Evolutionary conservation across 1,140 invertebrate genomes (phyloP).

Genomic region (Magallana gigas): DNA sequence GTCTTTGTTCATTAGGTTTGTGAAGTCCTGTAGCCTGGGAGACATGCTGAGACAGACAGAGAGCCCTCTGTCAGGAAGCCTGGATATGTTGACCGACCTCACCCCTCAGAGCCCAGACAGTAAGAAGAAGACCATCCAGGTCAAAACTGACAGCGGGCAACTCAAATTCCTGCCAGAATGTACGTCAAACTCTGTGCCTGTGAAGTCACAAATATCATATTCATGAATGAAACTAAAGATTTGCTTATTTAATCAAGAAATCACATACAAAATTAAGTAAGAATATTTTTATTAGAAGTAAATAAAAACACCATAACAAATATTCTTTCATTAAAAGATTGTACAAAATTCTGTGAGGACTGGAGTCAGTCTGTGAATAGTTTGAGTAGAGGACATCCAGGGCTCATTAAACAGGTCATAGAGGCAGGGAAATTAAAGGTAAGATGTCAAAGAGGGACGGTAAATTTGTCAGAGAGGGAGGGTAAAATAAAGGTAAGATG

Average conservation of each 20-base stretch:
- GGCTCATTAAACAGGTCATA: conserved; percentile 51
- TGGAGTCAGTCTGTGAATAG: conserved; percentile 49
- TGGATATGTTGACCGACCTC: conserved; percentile 47
- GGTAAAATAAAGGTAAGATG: background rate
- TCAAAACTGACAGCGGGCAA: background rate
- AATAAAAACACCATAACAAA: no score
- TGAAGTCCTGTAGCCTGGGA: conserved; percentile 33
- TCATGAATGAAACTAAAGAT: no score
- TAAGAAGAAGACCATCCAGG: conserved; percentile 10
- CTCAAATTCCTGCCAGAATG: conserved; percentile 31
- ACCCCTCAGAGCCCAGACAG: background rate
- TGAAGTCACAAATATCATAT: background rate
- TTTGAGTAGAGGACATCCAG: conserved; percentile 34
- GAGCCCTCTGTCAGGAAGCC: conserved; percentile 37
- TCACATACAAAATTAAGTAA: no score
- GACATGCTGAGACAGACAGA: conserved; percentile 48
- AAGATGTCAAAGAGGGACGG: background rate
- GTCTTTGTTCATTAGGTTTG: conserved; percentile 14
- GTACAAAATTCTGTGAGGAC: conserved; percentile 55
- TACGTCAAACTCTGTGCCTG: background rate
- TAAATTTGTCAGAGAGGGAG: background rate
- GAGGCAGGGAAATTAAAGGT: conserved; percentile 54
- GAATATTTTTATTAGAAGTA: no score
- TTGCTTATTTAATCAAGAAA: no score
- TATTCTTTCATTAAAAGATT: conserved; percentile 39